Evolutionary conservation across 2,888 invertebrate genomes (phyloP).

Genomic region (Papilio elwesi): DNA sequence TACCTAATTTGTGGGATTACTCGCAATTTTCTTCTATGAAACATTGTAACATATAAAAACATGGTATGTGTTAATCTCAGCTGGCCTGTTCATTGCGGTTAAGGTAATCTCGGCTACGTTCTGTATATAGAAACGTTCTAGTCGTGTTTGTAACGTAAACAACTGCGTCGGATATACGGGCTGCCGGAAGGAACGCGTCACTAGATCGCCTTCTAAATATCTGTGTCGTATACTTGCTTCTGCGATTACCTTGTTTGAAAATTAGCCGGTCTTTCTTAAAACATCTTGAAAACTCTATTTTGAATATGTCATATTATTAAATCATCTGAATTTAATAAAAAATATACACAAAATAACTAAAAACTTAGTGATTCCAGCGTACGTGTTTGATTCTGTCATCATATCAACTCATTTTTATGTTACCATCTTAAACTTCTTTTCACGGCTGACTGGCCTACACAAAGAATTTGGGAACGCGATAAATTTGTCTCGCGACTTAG

Average conservation of each 20-base stretch:
- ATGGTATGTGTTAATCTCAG: constrained; percentile 40
- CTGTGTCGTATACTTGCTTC: constrained; percentile 50
- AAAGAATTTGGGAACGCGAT: constrained; percentile 29
- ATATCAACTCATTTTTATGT: constrained; percentile 15
- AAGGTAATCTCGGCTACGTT: constrained; percentile 44
- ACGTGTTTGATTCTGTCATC: constrained; percentile 17
- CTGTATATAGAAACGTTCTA: constrained; percentile 52
- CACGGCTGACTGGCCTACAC: constrained; percentile 11
- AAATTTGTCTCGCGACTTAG: constrained; percentile 26
- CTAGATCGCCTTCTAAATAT: neutral
- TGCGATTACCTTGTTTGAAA: constrained; percentile 46
- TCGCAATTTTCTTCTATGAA: neutral
- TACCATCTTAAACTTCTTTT: constrained; percentile 25
- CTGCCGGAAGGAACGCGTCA: constrained; percentile 38
- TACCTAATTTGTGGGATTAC: neutral
- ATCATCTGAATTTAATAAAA: neutral
- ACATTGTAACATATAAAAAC: constrained; percentile 9
- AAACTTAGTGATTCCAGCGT: neutral
- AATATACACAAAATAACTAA: neutral
- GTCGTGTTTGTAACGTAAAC: constrained; percentile 52
- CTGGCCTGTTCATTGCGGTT: constrained; percentile 36
- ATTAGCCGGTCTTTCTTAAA: neutral
- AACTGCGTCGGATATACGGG: constrained; percentile 46
- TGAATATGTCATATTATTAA: neutral
- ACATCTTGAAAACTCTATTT: neutral